Evolutionary conservation across 1,140 invertebrate species (phyloP).

Genomic region (Apis mellifera): Amel_HAv3.1 CM009936.2:6971501-6972000

Average conservation of each 20-base stretch:
- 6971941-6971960: background rate
- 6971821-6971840: slow-evolving; percentile 12
- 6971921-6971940: background rate
- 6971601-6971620: too few species aligned
- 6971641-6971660: background rate
- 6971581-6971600: too few species aligned
- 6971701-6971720: slow-evolving; percentile 28
- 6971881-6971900: background rate
- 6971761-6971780: slow-evolving; percentile 1
- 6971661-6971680: too few species aligned
- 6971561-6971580: slow-evolving; percentile 60
- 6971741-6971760: slow-evolving; percentile 36
- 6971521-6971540: slow-evolving; percentile 12
- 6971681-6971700: background rate
- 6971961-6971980: background rate
- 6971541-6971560: slow-evolving; percentile 68
- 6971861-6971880: background rate
- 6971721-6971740: slow-evolving; percentile 50
- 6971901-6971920: background rate
- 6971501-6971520: slow-evolving; percentile 61
- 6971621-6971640: slow-evolving; percentile 40
- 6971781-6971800: slow-evolving; percentile 22
- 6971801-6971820: slow-evolving; percentile 34
- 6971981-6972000: background rate
- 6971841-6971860: slow-evolving; percentile 38